phyloP scores from a whole-genome alignment of 2,888 invertebrate genomes.

The Laspeyria flexula region DNA sequence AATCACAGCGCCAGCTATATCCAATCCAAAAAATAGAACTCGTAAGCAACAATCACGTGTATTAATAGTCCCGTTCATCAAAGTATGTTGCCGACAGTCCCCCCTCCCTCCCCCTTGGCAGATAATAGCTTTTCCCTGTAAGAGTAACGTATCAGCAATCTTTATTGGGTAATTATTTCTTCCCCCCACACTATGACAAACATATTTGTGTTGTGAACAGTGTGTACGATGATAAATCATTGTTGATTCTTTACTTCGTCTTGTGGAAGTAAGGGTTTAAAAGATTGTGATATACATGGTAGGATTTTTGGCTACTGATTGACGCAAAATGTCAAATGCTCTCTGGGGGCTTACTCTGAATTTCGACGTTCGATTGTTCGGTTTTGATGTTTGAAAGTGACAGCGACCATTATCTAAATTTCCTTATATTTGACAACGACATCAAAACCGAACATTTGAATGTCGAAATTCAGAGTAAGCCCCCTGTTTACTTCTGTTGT shows the following conservation, averaged over 20 bases:
- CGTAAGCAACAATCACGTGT: conserved; percentile 32
- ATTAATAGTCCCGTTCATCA: conserved; percentile 42
- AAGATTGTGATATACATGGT: background rate
- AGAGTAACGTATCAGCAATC: conserved; percentile 55
- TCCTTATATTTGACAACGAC: too few species aligned
- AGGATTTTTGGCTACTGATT: too few species aligned
- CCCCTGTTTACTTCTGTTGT: too few species aligned
- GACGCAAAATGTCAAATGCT: too few species aligned
- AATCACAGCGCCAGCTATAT: too few species aligned
- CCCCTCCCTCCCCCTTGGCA: conserved; percentile 24
- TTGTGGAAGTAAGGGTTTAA: background rate
- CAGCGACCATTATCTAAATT: too few species aligned
- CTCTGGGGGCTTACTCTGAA: too few species aligned
- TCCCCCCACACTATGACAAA: conserved; percentile 53
- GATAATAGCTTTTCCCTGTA: conserved; percentile 58
- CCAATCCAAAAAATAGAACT: conserved; percentile 7
- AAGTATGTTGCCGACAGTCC: conserved; percentile 42
- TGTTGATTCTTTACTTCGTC: conserved; percentile 9
- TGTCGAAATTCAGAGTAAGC: too few species aligned
- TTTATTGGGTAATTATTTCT: conserved; percentile 66
- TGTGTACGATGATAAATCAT: conserved; percentile 17
- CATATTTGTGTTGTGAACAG: conserved; percentile 52
- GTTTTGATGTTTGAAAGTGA: too few species aligned
- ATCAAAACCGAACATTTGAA: too few species aligned
- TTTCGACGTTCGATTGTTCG: too few species aligned